Evolutionary conservation across 2,888 invertebrate species (phyloP), one percentile per base, ranked within the genome.

Genomic region (Troilus luridus): DNA sequence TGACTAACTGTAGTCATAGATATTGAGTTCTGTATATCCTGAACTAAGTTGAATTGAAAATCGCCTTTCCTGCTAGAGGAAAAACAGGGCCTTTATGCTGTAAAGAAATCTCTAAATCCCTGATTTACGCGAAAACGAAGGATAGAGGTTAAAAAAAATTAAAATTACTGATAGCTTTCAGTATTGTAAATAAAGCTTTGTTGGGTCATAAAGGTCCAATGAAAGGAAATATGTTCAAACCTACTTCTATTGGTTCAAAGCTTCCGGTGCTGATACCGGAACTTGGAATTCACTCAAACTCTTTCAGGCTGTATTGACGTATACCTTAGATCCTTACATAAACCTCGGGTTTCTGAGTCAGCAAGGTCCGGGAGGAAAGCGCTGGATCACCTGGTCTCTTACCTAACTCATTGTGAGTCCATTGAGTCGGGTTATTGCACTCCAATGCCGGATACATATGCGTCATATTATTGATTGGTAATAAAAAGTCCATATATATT

Each of bases 301-400:
- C 27, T 27, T 27, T 7, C 8, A 10, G 12, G 0, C 7, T 19
- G 1, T 5, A 41, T 41, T 41, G 41, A 5, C 41, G 41, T 3
- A 41, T 41, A 41, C 41, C 41, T 41, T 41, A 41, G 41, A 41
- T 41, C 41, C 72, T 77, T 77, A 77, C 72, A 41, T 77, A 77
- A 77, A 77, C 7, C 72, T 41, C 12, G 27, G 41, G 72, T 41
- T 41, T 41, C 72, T 85, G 85, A 85, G 85, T 85, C 85, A 85
- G 85, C 85, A 85, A 85, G 85, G 85, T 85, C 85, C 85, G 85
- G 85, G 85, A 85, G 56, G 85, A 85, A 85, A 85, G 85, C 56
- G 56, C n/a, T 19, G 10, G 21, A 85, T 85, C 85, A 85, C 19
- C 85, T 54, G n/a, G 56, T 58, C 85, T 85, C 56, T 85, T 85